Conservation (phyloP, 2,113 vertebrate species). For the Limanda limanda region DNA sequence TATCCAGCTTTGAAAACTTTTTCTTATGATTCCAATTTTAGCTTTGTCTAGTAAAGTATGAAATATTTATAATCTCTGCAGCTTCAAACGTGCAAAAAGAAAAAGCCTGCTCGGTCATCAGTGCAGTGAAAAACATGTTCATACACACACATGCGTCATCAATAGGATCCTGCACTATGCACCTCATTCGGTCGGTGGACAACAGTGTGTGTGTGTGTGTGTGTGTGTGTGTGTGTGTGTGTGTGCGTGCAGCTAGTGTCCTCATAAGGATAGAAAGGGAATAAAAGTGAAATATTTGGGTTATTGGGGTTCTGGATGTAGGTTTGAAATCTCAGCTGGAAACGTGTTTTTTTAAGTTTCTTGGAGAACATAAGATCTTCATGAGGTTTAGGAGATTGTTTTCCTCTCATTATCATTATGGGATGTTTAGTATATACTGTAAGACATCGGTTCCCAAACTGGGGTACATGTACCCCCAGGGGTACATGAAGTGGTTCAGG, state of each 20-base stretch:
- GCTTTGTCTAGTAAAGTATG: neutral
- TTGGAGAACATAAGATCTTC: too few species aligned
- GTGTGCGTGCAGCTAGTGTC: neutral
- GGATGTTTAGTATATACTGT: too few species aligned
- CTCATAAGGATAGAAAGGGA: too few species aligned
- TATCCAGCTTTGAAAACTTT: neutral
- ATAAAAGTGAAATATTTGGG: neutral
- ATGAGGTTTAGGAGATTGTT: too few species aligned
- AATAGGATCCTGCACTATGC: too few species aligned
- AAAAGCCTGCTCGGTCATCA: neutral
- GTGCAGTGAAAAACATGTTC: neutral
- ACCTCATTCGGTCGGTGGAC: neutral
- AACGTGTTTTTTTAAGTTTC: neutral
- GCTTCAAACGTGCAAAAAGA: too few species aligned
- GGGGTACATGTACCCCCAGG: too few species aligned
- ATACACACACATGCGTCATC: neutral
- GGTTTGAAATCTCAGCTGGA: neutral
- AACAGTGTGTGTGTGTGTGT: constrained; percentile 5
- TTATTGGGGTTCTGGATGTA: neutral
- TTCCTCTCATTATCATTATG: too few species aligned
- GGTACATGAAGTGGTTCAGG: too few species aligned
- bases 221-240: neutral
- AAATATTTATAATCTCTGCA: neutral
- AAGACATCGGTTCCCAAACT: too few species aligned
- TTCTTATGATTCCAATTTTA: neutral